Conservation (phyloP, 35 echinoderm and acorn worm genomes). For the Amphiura filiformis region DNA sequence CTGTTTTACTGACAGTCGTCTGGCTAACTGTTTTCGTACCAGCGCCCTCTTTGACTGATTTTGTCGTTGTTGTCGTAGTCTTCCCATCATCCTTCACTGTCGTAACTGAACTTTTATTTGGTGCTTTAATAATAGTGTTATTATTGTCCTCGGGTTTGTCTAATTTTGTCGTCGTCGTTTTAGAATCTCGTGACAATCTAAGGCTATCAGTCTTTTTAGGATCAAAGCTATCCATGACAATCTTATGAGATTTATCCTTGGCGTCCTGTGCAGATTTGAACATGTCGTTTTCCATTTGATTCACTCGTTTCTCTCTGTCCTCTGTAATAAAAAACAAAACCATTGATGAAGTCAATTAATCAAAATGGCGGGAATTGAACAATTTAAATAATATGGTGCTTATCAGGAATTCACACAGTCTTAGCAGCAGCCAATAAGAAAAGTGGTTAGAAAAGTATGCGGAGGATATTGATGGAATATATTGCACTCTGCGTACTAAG, state of each 20-base stretch:
- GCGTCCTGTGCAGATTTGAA: not conserved
- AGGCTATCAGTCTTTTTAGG: not conserved
- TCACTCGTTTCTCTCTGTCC: not conserved
- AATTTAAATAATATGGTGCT: too few species aligned
- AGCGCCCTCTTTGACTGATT: conserved; percentile 41
- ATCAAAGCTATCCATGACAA: not conserved
- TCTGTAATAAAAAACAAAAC: not conserved
- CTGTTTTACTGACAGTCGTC: conserved; percentile 54
- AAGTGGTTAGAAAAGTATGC: too few species aligned
- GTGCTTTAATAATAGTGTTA: conserved; percentile 1
- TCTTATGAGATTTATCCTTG: not conserved
- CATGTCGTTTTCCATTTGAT: not conserved
- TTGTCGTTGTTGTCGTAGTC: conserved; percentile 49
- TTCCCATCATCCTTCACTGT: conserved; percentile 48
- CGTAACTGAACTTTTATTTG: conserved; percentile 1
- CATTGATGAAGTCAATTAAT: too few species aligned
- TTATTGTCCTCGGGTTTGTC: conserved; percentile 40
- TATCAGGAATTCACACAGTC: too few species aligned
- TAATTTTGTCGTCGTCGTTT: not conserved
- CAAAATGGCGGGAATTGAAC: too few species aligned
- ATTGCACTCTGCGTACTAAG: too few species aligned
- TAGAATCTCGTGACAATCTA: not conserved
- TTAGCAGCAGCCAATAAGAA: too few species aligned
- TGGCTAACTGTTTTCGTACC: conserved; percentile 36
- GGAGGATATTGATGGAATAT: too few species aligned